A percentile compares a stretch with the other conserved stretches of the same genome.
Conservation (phyloP, 2,888 invertebrate genomes). For the Drosophila crucigera region DNA sequence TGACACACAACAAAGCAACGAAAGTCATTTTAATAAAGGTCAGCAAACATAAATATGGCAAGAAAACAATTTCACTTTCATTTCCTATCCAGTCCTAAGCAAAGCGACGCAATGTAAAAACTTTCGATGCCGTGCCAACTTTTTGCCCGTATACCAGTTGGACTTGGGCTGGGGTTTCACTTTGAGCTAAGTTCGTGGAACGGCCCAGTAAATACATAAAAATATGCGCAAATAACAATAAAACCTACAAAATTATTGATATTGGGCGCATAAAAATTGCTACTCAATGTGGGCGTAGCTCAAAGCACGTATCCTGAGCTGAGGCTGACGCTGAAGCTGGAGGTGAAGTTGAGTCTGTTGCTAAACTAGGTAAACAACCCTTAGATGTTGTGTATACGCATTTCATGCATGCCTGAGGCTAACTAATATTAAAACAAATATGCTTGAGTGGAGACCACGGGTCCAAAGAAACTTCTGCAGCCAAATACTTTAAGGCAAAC, state of each 20-base stretch:
- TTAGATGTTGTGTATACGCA: conserved; percentile 42
- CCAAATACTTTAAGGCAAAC: conserved; percentile 78
- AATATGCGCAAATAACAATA: conserved; percentile 80
- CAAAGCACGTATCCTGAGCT: conserved; percentile 31
- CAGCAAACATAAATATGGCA: conserved; percentile 53
- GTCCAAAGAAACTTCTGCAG: conserved; percentile 40
- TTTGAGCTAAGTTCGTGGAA: conserved; percentile 4
- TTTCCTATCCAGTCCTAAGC: conserved; percentile 30
- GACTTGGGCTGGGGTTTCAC: conserved; percentile 6
- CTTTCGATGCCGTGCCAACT: conserved; percentile 36
- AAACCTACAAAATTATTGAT: conserved; percentile 78
- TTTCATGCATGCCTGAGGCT: conserved; percentile 52
- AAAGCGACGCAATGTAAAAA: conserved; percentile 25
- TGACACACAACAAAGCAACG: conserved; percentile 23
- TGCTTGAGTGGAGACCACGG: conserved; percentile 37
- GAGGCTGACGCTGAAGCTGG: conserved; percentile 19
- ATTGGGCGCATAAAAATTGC: conserved; percentile 71
- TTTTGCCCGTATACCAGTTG: neutral
- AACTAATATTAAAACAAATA: conserved; percentile 78
- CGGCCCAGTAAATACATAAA: conserved; percentile 68
- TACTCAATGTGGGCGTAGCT: conserved; percentile 60
- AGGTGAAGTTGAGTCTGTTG: conserved; percentile 16
- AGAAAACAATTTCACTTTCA: conserved; percentile 61
- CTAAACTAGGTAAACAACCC: conserved; percentile 67
- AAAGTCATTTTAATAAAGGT: conserved; percentile 62